phyloP scores from a whole-genome alignment of 2,888 invertebrate species.

The Euzophera pinguis region DNA sequence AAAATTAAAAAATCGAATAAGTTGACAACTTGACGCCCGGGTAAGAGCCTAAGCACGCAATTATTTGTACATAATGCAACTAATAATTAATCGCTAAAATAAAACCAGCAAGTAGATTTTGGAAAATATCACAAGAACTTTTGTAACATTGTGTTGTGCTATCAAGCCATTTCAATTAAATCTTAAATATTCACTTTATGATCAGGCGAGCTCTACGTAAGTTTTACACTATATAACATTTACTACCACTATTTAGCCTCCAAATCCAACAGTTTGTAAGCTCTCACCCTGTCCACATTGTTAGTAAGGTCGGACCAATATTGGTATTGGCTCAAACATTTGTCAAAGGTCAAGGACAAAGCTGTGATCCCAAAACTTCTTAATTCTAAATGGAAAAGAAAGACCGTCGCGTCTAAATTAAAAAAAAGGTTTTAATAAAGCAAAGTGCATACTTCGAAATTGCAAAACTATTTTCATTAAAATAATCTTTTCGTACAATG shows the following conservation, averaged over 20 bases:
- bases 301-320: constrained; percentile 24
- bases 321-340: constrained; percentile 35
- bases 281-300: constrained; percentile 30
- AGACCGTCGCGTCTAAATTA: constrained; percentile 2
- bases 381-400: constrained; percentile 2
- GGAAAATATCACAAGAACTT: too few relatives aligned
- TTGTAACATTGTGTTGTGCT: too few relatives aligned
- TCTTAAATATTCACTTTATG: too few relatives aligned
- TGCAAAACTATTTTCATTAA: constrained; percentile 1
- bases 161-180: too few relatives aligned
- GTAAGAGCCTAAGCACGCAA: too few relatives aligned
- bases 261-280: constrained; percentile 34
- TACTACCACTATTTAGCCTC: constrained; percentile 18
- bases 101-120: too few relatives aligned
- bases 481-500: background rate
- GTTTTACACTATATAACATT: background rate
- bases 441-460: constrained; percentile 2
- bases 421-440: constrained; percentile 4
- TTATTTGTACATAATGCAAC: too few relatives aligned
- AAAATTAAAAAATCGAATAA: too few relatives aligned
- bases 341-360: constrained; percentile 19
- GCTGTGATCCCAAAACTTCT: constrained; percentile 1
- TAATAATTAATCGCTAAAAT: too few relatives aligned
- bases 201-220: too few relatives aligned
- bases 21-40: too few relatives aligned